Evolutionary conservation across 2,113 vertebrate genomes (phyloP).

Genomic region (Stomatorhinus ivindoensis): DNA sequence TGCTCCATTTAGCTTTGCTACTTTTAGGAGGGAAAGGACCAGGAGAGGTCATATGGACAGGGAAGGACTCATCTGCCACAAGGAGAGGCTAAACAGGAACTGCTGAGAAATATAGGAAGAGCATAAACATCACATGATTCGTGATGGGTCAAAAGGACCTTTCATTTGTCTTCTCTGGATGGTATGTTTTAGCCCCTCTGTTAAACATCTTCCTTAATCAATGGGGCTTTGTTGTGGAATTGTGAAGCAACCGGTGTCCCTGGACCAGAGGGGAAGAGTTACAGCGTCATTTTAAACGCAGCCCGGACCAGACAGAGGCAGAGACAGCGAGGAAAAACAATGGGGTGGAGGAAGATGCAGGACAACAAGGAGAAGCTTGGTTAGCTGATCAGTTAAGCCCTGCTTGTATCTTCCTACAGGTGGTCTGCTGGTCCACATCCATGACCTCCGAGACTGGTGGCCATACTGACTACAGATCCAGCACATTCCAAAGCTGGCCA

Average conservation of each 20-base stretch:
- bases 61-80: not conserved
- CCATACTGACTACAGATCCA: not conserved
- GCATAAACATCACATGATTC: not conserved
- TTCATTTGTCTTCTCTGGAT: not conserved
- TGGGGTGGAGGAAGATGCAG: not conserved
- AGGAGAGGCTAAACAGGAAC: not conserved
- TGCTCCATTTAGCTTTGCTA: not conserved
- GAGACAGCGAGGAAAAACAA: not conserved
- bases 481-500: not conserved
- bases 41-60: not conserved
- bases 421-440: not conserved
- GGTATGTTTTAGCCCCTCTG: not conserved
- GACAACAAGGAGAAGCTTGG: not conserved
- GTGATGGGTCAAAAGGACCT: not conserved
- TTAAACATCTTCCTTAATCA: not conserved
- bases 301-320: not conserved
- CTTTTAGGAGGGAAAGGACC: not conserved
- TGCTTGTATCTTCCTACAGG: not conserved
- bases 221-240: not conserved
- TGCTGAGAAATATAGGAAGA: not conserved
- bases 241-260: not conserved
- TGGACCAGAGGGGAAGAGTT: not conserved
- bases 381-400: not conserved
- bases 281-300: not conserved
- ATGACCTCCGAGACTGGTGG: not conserved